A percentile compares a stretch with the other conserved stretches of the same genome.
These are phyloP conservation scores for Teleogryllus occipitalis DNA, from an alignment of 1,140 invertebrate genomes.

Conservation along the genomic window DNA sequence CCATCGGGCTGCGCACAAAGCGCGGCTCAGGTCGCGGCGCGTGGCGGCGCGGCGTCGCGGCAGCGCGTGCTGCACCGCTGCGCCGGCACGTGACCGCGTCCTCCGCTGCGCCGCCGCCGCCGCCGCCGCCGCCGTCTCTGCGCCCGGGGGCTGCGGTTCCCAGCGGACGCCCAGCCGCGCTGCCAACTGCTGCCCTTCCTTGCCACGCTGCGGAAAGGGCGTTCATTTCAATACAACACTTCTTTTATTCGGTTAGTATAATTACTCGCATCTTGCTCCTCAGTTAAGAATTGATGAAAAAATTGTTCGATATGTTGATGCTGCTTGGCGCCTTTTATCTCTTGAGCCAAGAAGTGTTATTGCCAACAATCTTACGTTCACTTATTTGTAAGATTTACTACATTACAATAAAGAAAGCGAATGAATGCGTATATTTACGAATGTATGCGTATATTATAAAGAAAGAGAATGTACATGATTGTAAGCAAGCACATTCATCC, in stretches of 20 bases:
- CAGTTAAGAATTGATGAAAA: neutral
- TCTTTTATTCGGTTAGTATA: no score
- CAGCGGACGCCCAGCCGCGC: neutral
- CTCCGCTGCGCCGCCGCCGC: no score
- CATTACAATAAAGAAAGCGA: no score
- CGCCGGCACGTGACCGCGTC: neutral
- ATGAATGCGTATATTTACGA: no score
- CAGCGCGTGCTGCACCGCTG: neutral
- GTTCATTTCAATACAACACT: neutral
- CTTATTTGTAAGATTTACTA: no score
- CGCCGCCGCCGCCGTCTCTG: no score
- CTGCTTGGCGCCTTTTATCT: no score
- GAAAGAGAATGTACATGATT: no score
- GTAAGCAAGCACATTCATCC: no score
- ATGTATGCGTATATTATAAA: no score
- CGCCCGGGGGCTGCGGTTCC: neutral
- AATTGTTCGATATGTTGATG: neutral
- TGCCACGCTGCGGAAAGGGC: neutral
- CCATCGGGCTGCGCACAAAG: neutral
- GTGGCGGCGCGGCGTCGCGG: neutral
- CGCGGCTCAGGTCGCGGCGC: neutral
- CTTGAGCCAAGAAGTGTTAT: neutral
- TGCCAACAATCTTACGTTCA: no score
- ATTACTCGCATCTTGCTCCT: neutral
- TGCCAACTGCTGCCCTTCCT: neutral